Evolutionary conservation across 2,113 vertebrate species (phyloP), one percentile per base, ranked within the genome.

Genomic region (Eretmodus cyanostictus): DNA sequence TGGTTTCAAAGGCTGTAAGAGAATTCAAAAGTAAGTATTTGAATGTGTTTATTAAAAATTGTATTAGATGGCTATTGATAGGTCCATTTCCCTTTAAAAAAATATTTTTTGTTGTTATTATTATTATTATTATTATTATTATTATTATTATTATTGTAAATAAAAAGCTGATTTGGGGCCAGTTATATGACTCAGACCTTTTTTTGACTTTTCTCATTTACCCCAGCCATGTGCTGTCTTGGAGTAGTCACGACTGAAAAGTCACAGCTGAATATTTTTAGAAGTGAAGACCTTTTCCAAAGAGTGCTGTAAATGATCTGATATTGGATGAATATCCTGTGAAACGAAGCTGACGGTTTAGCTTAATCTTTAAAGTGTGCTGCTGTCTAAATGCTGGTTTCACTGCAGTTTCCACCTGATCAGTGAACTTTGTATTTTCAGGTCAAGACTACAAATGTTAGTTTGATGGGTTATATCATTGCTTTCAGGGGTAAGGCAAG

Each of bases 191-290:
- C 71, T 92, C 86, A 66, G 42, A 38, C 66, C 31, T 82, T 88
- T 86, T 86, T 86, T 89, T 80, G 51, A 87, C 78, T 71, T 80
- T 90, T 88, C 71, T 90, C 73, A 89, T 89, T 54, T 76, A 73
- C 55, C 83, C 29, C 55, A 31, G 38, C 80, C 68, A 79, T 66
- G 53, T 80, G 54, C 63, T 57, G 81, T 84, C 85, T 78, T 88
- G 36, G 53, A 83, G 57, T 80, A 83, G 87, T 91, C 22, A 19
- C 66, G 81, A 54, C 66, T 57, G 51, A 68, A 87, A 80, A 76
- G 81, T 89, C 31, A 11, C 31, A 86, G 84, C 59, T 29, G 83
- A 92, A 87, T 91, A 89, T 92, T 91, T 91, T 83, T 92, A 85
- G 81, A 87, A 90, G 68, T 82, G 9, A 71, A 91, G 79, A 89